Evolutionary conservation across 2,113 vertebrate species (phyloP).

Genomic region (Nettapus auritus): DNA sequence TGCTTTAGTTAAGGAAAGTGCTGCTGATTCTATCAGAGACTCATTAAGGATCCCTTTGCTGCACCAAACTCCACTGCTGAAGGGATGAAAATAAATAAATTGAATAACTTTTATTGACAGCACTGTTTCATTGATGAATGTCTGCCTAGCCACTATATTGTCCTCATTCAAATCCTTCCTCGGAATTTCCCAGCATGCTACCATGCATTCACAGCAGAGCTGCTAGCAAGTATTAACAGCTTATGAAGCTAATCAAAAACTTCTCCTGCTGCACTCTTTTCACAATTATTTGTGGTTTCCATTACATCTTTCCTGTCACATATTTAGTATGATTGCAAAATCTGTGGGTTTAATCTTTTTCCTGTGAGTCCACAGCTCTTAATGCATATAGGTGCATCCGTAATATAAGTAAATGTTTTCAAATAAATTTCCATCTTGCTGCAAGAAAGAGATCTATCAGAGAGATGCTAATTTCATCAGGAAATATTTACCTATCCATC

Average conservation of each 20-base stretch:
- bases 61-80: slow-evolving; percentile 16
- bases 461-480: background rate
- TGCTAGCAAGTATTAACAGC: background rate
- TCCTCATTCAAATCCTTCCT: background rate
- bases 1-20: slow-evolving; percentile 2
- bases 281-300: background rate
- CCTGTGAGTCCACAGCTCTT: background rate
- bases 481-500: background rate
- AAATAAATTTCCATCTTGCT: background rate
- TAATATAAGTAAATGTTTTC: background rate
- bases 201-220: rapidly evolving
- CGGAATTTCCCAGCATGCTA: background rate
- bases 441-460: background rate
- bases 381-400: background rate
- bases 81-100: background rate
- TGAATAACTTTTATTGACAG: background rate
- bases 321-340: background rate
- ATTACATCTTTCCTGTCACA: background rate
- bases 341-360: background rate
- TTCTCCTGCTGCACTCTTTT: background rate
- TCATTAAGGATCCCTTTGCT: slow-evolving; percentile 11
- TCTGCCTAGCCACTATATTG: background rate
- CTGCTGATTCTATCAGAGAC: background rate
- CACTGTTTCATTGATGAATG: background rate
- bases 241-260: background rate